Percentiles rank a stretch among this genome's conserved stretches.
Evolutionary conservation across 2,888 invertebrate species (phyloP).

Genomic region (Diarsia dahlii): DNA sequence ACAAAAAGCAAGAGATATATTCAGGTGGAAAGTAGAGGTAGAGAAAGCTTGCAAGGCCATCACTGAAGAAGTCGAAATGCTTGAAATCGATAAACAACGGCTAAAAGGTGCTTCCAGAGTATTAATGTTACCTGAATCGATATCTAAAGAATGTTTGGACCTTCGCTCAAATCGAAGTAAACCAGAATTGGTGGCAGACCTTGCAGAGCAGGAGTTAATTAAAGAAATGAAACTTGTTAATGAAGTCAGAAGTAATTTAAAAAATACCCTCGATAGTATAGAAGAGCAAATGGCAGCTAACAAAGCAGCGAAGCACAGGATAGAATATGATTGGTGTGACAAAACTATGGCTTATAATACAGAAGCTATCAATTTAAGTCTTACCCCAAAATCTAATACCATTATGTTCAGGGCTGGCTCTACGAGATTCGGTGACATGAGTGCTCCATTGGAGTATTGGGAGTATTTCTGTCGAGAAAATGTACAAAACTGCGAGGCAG

Average conservation of each 20-base stretch:
- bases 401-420: conserved; percentile 95
- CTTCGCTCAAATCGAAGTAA: conserved; percentile 93
- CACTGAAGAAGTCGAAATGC: conserved; percentile 92
- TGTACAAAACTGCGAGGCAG: conserved; percentile 93
- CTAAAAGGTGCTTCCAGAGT: conserved; percentile 93
- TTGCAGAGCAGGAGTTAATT: conserved; percentile 94
- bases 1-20: conserved; percentile 92
- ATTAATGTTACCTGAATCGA: conserved; percentile 93
- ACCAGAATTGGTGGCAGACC: conserved; percentile 94
- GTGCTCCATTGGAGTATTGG: conserved; percentile 93
- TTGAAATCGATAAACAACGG: conserved; percentile 93
- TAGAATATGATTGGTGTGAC: conserved; percentile 98
- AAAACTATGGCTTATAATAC: conserved; percentile 95
- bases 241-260: conserved; percentile 92
- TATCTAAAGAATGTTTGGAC: conserved; percentile 94
- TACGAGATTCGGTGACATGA: conserved; percentile 94
- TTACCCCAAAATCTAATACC: conserved; percentile 93
- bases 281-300: conserved; percentile 93
- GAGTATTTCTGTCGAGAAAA: conserved; percentile 95
- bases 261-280: conserved; percentile 92
- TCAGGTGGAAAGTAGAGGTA: conserved; percentile 94
- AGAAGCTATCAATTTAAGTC: conserved; percentile 92
- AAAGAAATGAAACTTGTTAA: conserved; percentile 93
- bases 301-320: conserved; percentile 94
- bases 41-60: conserved; percentile 93